A percentile compares a stretch with the other conserved stretches of the same genome.
These are phyloP conservation scores for Actias luna DNA, from an alignment of 2,888 invertebrate genomes.

Conservation along the genomic window DNA sequence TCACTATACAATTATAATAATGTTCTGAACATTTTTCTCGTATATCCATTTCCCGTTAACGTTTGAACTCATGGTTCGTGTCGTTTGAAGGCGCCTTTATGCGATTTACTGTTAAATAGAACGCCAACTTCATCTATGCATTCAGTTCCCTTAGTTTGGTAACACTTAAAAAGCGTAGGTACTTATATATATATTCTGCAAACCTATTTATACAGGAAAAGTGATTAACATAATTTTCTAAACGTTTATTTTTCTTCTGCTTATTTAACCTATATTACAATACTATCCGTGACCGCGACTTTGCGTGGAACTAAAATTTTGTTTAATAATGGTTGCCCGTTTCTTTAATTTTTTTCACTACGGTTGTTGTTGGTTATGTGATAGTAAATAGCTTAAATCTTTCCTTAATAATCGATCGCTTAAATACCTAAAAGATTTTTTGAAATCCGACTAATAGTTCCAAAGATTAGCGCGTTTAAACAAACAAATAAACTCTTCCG, in stretches of 20 bases:
- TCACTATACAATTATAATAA: not conserved
- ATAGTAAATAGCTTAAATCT: too few species aligned
- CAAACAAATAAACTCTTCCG: too few species aligned
- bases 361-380: too few species aligned
- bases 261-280: not conserved
- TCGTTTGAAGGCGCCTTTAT: constrained; percentile 14
- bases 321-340: too few species aligned
- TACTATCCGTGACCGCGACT: too few species aligned
- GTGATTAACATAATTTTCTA: not conserved
- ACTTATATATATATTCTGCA: too few species aligned
- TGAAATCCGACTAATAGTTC: too few species aligned
- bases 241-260: not conserved
- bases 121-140: not conserved
- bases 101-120: constrained; percentile 23
- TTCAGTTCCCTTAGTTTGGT: not conserved
- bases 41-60: not conserved
- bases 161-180: not conserved
- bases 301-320: too few species aligned
- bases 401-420: too few species aligned
- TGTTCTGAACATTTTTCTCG: not conserved
- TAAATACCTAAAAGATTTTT: too few species aligned
- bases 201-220: not conserved
- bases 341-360: too few species aligned
- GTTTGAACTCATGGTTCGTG: not conserved
- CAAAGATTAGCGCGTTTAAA: too few species aligned